phyloP scores from a whole-genome alignment of 2,113 vertebrate genomes.

The Cathartes aura region DNA sequence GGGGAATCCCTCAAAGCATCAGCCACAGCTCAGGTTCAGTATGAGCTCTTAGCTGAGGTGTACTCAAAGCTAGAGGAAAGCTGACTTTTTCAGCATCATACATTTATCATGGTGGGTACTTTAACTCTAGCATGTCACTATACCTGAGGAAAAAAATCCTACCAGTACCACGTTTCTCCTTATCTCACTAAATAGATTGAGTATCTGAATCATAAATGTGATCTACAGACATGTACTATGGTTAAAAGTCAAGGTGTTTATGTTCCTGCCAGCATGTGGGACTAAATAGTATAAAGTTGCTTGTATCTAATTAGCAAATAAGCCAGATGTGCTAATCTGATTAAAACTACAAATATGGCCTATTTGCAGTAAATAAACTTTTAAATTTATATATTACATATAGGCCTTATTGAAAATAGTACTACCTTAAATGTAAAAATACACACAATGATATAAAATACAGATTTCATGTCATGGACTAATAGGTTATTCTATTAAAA shows the following conservation, averaged over 20 bases:
- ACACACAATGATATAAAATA: background rate
- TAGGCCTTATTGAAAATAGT: background rate
- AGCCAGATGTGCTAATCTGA: background rate
- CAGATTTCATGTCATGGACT: background rate
- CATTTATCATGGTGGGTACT: background rate
- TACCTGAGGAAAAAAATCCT: background rate
- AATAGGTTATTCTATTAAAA: background rate
- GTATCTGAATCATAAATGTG: background rate
- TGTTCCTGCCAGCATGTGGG: background rate
- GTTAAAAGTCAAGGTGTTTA: background rate
- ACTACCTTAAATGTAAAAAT: background rate
- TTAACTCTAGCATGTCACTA: background rate
- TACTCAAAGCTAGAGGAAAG: background rate
- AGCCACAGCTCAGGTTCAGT: background rate
- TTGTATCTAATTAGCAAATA: background rate
- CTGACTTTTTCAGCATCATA: background rate
- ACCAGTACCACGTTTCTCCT: background rate
- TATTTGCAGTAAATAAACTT: background rate
- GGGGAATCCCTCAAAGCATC: background rate
- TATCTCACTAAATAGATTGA: background rate
- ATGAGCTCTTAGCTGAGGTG: background rate
- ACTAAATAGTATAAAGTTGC: background rate
- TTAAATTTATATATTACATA: background rate
- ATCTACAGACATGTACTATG: background rate
- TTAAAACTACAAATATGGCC: background rate